Base-by-base conservation (phyloP, 2,797 vertebrate species). In the Pogoniulus pusillus region DNA sequence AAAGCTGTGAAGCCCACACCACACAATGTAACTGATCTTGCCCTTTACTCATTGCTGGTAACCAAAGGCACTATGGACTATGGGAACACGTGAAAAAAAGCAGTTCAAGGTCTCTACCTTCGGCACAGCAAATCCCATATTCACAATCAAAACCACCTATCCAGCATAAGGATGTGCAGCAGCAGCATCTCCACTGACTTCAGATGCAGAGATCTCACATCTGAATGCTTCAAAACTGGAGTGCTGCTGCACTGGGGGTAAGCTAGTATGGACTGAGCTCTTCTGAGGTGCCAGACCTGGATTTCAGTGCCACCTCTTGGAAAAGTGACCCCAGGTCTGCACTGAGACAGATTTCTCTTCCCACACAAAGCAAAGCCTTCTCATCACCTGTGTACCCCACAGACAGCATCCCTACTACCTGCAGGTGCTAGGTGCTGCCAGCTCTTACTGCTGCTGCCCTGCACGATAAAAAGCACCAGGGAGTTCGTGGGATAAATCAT, bases 251-350 rank as follows among this genome's bases (percentile, higher is more conserved):
- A 58, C 16, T 0, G 8, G 26, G 51, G 11, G 7, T 16, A 9
- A 71, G 26, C 41, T 78, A 78, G 23, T 45, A 72, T 1, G 9
- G 54, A 30, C n/a, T 15, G 53, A 72, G 10, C 51, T 32, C 35
- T 63, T 23, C 27, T 8, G 49, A 47, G 8, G 35, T 1, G 1
- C 34, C 1, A 3, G 24, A 35, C 45, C 81, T 13, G 39, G 43
- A 18, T 63, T 30, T 34, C 34, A 66, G 62, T 4, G 26, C 51
- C 51, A 35, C 11, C 23, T 66, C 79, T 43, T 1, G 0, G 22
- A 27, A 81, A 12, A 85, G 54, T 0, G 0, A 59, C 9, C 4
- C 57, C 51, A 10, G 0, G 3, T 26, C 59, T 4, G 1, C 32
- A 24, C 14, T 3, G 4, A 59, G 1, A 12, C 29, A 43, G 54